A percentile compares a stretch with the other conserved stretches of the same genome.
These are phyloP conservation scores for Cremastinae sp. DNA, from an alignment of 2,888 invertebrate genomes.

Conservation along the genomic window DNA sequence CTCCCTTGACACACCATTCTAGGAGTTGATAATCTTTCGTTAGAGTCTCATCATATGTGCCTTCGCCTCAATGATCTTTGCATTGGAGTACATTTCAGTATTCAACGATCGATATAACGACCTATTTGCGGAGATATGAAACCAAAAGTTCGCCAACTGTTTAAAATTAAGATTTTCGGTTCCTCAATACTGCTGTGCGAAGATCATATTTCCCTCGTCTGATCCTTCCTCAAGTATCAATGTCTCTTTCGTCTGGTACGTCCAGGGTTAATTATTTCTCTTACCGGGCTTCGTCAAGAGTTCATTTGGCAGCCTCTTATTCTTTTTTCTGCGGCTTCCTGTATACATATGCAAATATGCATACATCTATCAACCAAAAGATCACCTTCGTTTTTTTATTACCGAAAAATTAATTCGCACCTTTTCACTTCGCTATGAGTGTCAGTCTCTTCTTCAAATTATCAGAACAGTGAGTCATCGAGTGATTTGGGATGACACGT, in stretches of 20 bases:
- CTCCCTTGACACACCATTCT: background rate
- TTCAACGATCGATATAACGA: too few relatives aligned
- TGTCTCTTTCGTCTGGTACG: conserved; percentile 42
- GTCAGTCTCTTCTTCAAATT: conserved; percentile 6
- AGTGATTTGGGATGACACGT: background rate
- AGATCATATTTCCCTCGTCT: conserved; percentile 37
- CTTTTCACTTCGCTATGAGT: background rate
- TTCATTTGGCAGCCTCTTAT: conserved; percentile 20
- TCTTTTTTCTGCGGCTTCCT: conserved; percentile 39
- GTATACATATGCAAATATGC: background rate
- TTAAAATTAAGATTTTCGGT: background rate
- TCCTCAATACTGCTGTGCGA: conserved; percentile 10
- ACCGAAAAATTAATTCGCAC: background rate
- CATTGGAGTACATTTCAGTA: too few relatives aligned
- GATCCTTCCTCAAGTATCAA: conserved; percentile 11
- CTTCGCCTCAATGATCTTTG: too few relatives aligned
- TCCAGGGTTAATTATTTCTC: conserved; percentile 45
- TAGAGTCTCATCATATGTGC: too few relatives aligned
- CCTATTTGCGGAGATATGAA: too few relatives aligned
- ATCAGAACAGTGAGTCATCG: background rate
- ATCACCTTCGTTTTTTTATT: background rate
- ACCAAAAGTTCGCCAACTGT: too few relatives aligned
- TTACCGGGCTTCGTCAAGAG: conserved; percentile 16
- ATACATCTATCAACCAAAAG: background rate
- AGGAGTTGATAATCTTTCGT: too few relatives aligned